Percentiles rank a stretch among this genome's conserved stretches.
Evolutionary conservation across 2,797 vertebrate genomes (phyloP).

Genomic region (Falco novaeseelandiae): DNA sequence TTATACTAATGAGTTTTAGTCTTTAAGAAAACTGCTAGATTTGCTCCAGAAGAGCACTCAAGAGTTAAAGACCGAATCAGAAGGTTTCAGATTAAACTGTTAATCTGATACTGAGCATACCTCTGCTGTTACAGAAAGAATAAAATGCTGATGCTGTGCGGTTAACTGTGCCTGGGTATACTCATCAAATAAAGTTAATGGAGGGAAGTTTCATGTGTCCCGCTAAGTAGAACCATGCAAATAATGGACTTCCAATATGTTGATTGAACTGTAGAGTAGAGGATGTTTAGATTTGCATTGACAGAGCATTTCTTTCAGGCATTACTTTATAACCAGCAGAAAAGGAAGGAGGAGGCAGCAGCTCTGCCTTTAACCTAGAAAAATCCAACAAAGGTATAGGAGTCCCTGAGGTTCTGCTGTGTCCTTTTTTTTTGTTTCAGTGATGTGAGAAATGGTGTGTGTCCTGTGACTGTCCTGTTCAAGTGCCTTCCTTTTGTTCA

Average conservation of each 20-base stretch:
- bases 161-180: not conserved
- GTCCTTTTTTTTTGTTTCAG: not conserved
- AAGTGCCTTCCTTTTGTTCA: not conserved
- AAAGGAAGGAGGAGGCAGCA: not conserved
- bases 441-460: not conserved
- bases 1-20: slow-evolving; percentile 25
- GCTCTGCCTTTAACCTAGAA: not conserved
- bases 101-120: not conserved
- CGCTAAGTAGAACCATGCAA: not conserved
- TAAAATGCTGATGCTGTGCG: not conserved
- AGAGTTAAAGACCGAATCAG: not conserved
- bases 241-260: not conserved
- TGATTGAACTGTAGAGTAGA: not conserved
- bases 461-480: not conserved
- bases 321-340: not conserved
- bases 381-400: not conserved
- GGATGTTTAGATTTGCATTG: not conserved
- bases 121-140: not conserved
- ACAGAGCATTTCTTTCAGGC: not conserved
- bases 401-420: not conserved
- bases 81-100: not conserved
- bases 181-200: not conserved
- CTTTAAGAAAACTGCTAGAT: slow-evolving; percentile 1
- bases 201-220: not conserved
- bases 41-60: not conserved